Evolutionary conservation across 1,140 invertebrate genomes (phyloP).

Genomic region (Philopotamus ludificatus): DNA sequence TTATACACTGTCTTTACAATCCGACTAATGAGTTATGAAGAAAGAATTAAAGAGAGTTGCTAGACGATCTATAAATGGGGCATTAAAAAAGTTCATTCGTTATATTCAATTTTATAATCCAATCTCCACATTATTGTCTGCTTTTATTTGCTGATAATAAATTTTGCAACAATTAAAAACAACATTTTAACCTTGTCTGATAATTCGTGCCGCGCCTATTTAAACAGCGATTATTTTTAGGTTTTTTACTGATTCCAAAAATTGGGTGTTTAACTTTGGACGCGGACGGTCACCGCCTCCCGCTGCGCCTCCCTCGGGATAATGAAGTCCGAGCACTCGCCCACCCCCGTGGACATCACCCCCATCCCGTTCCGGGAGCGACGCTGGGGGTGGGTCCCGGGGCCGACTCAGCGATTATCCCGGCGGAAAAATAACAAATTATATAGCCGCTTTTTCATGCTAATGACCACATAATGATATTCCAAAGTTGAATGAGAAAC

Average conservation of each 20-base stretch:
- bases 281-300: background rate
- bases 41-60: no score
- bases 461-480: constrained; percentile 21
- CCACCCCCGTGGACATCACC: background rate
- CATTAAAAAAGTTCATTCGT: no score
- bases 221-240: background rate
- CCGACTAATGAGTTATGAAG: no score
- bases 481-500: constrained; percentile 17
- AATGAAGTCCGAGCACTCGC: background rate
- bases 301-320: background rate
- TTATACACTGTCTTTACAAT: no score
- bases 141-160: no score
- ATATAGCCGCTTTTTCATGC: constrained; percentile 15
- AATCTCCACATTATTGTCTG: no score
- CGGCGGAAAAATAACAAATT: constrained; percentile 20
- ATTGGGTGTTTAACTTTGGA: background rate
- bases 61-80: no score
- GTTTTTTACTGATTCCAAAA: background rate
- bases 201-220: background rate
- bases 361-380: background rate
- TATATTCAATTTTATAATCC: no score
- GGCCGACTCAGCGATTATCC: background rate
- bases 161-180: no score
- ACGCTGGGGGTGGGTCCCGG: background rate
- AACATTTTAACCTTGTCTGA: no score